Conservation (phyloP, 1,140 invertebrate genomes). For the Drosophila aff. region DNA sequence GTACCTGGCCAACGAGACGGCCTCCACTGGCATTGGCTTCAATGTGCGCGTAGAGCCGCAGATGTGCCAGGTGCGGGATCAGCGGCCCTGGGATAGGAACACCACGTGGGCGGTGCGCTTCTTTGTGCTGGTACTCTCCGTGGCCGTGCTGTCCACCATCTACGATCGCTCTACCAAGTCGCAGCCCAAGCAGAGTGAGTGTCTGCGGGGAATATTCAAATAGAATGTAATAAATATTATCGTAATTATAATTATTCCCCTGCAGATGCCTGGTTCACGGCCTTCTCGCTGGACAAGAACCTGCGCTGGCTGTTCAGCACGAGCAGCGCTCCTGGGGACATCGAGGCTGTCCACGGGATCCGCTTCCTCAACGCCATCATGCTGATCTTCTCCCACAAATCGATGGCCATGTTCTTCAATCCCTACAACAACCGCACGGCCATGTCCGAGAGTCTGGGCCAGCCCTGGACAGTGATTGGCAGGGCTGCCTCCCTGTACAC, state of each 20-base stretch:
- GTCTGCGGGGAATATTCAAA: neutral
- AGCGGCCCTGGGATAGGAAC: slow-evolving; percentile 73
- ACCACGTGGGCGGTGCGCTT: slow-evolving; percentile 86
- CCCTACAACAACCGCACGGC: slow-evolving; percentile 88
- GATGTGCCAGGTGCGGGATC: slow-evolving; percentile 87
- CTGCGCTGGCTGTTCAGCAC: slow-evolving; percentile 86
- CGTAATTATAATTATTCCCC: neutral
- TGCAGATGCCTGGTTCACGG: slow-evolving; percentile 86
- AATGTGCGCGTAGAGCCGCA: slow-evolving; percentile 87
- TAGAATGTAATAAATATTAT: neutral
- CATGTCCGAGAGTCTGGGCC: slow-evolving; percentile 88
- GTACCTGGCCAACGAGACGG: slow-evolving; percentile 85
- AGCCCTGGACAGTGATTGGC: slow-evolving; percentile 88
- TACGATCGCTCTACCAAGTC: slow-evolving; percentile 76
- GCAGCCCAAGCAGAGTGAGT: slow-evolving; percentile 73
- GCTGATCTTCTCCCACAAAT: slow-evolving; percentile 88
- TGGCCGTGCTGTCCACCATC: slow-evolving; percentile 78
- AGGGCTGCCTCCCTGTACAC: slow-evolving; percentile 89
- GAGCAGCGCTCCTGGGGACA: slow-evolving; percentile 86
- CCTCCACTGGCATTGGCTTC: slow-evolving; percentile 86
- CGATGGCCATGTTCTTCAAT: slow-evolving; percentile 88
- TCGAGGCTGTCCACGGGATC: slow-evolving; percentile 88
- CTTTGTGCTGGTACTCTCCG: slow-evolving; percentile 75
- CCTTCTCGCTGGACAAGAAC: slow-evolving; percentile 89
- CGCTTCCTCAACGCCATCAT: slow-evolving; percentile 88